Conservation (phyloP, 2,888 invertebrate species). For the Tillus elongatus region DNA sequence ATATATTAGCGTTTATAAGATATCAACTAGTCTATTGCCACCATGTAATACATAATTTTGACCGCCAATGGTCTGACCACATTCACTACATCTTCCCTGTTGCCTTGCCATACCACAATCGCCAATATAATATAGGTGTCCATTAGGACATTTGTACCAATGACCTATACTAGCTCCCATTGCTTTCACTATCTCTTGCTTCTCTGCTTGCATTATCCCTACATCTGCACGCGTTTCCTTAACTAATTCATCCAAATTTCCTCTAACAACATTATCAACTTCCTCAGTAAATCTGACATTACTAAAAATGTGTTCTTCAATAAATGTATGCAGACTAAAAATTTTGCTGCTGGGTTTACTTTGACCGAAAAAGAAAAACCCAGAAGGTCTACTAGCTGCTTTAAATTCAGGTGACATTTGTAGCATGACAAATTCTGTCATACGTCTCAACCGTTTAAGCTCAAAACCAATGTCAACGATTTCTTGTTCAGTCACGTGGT, state of each 20-base stretch:
- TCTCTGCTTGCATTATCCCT: conserved; percentile 44
- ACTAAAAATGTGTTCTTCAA: too few species aligned
- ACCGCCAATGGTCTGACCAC: conserved; percentile 45
- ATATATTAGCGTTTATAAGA: too few species aligned
- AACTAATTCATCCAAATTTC: conserved; percentile 8
- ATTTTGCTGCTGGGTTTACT: too few species aligned
- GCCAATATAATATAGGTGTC: conserved; percentile 56
- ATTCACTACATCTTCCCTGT: conserved; percentile 48
- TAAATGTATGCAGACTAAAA: too few species aligned
- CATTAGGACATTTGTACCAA: conserved; percentile 62
- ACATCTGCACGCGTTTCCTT: too few species aligned
- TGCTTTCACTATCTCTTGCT: conserved; percentile 48
- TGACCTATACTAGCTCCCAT: conserved; percentile 50
- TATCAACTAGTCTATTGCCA: conserved; percentile 44
- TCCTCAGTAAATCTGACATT: conserved; percentile 9
- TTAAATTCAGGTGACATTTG: too few species aligned
- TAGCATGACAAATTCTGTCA: too few species aligned
- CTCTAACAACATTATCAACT: conserved; percentile 4
- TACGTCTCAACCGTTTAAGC: conserved; percentile 28
- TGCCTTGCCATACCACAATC: conserved; percentile 59
- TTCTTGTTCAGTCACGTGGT: conserved; percentile 31
- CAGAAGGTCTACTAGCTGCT: too few species aligned
- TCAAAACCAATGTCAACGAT: conserved; percentile 31
- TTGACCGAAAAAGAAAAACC: too few species aligned
- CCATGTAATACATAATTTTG: conserved; percentile 30